A percentile compares a stretch with the other conserved stretches of the same genome.
These are phyloP conservation scores for Staurois parvus DNA, from an alignment of 2,797 vertebrate species.

Conservation along the genomic window DNA sequence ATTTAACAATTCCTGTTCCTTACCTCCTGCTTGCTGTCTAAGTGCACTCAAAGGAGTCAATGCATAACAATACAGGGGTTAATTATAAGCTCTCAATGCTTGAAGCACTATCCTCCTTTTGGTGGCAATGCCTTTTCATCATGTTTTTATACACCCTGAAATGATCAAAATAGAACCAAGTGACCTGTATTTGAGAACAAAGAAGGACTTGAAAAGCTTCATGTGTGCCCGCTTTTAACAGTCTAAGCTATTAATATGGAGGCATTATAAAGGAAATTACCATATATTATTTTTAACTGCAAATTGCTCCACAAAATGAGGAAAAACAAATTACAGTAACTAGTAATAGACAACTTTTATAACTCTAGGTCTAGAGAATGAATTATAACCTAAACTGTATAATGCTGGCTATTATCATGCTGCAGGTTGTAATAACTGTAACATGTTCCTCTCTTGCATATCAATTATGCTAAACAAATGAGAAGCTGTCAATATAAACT, in stretches of 20 bases:
- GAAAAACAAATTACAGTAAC: not conserved
- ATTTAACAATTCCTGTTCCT: slow-evolving; percentile 20
- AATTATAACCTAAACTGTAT: not conserved
- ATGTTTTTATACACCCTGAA: slow-evolving; percentile 18
- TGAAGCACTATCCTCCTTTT: not conserved
- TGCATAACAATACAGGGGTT: slow-evolving; percentile 39
- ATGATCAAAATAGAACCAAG: slow-evolving; percentile 14
- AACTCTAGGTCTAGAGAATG: not conserved
- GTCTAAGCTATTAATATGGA: not conserved
- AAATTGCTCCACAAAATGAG: not conserved
- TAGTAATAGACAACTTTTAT: not conserved
- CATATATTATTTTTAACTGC: not conserved
- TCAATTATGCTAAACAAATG: not conserved
- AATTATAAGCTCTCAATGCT: slow-evolving; percentile 34
- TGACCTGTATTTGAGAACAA: slow-evolving; percentile 28
- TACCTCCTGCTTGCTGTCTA: slow-evolving; percentile 20
- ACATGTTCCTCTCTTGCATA: not conserved
- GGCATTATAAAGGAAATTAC: slow-evolving; percentile 12
- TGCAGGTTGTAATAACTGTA: not conserved
- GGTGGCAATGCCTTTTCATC: slow-evolving; percentile 12
- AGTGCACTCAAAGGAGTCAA: slow-evolving; percentile 30
- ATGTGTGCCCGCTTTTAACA: not conserved
- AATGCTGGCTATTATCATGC: not conserved
- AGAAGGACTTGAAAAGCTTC: not conserved
- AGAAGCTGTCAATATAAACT: not conserved